A percentile compares a stretch with the other conserved stretches of the same genome.
Conservation (phyloP, 92 coral and sea anemone species). For the Parazoanthus swiftii region DNA sequence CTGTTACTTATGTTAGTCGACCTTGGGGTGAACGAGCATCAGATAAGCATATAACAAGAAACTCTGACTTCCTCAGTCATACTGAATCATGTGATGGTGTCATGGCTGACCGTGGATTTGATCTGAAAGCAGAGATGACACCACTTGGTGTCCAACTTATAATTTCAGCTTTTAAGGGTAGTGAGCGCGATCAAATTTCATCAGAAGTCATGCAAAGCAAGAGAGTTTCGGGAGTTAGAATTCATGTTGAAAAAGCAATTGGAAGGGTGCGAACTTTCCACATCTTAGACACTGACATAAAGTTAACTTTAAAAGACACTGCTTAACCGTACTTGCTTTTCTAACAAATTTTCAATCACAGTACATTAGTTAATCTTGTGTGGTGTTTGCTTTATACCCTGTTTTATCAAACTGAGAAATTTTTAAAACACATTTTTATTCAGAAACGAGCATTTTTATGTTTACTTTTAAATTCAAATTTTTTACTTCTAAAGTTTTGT, state of each 20-base stretch:
- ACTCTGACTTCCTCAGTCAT: neutral
- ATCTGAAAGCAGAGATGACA: slow-evolving; percentile 4
- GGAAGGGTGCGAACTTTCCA: slow-evolving; percentile 22
- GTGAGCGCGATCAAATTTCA: neutral
- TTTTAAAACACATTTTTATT: no score
- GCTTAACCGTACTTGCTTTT: slow-evolving; percentile 21
- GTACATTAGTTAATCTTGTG: neutral
- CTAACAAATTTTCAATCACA: slow-evolving; percentile 29
- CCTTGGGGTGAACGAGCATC: slow-evolving; percentile 37
- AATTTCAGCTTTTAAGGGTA: slow-evolving; percentile 18
- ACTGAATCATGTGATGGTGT: slow-evolving; percentile 11
- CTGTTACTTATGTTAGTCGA: slow-evolving; percentile 13
- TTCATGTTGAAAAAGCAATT: slow-evolving; percentile 34
- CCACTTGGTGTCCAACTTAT: slow-evolving; percentile 33
- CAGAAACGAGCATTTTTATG: no score
- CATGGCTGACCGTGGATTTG: slow-evolving; percentile 38
- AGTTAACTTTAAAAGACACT: slow-evolving; percentile 16
- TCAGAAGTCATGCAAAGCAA: slow-evolving; percentile 42
- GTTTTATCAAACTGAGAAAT: no score
- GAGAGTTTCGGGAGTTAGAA: slow-evolving; percentile 26
- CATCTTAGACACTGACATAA: slow-evolving; percentile 34
- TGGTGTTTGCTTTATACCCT: no score
- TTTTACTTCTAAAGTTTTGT: no score
- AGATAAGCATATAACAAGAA: slow-evolving; percentile 32
- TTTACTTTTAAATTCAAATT: no score